phyloP scores from a whole-genome alignment of 2,797 vertebrate species.

The Anniella stebbinsi region DNA sequence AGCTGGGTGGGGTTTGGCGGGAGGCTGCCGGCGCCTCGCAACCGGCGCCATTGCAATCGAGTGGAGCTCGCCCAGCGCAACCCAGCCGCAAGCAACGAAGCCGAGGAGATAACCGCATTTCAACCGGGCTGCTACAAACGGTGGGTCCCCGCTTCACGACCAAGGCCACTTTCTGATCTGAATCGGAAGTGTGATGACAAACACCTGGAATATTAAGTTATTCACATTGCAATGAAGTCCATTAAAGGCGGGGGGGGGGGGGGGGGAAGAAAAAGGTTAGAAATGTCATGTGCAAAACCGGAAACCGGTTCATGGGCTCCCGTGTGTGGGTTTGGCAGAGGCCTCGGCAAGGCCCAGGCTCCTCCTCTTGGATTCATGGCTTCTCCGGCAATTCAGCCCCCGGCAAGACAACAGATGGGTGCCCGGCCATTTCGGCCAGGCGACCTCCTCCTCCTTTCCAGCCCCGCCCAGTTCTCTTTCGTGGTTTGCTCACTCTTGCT shows the following conservation, averaged over 20 bases:
- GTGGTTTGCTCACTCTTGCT: background rate
- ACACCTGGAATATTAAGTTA: conserved; percentile 57
- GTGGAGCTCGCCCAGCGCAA: background rate
- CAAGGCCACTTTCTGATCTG: background rate
- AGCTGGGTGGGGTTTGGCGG: background rate
- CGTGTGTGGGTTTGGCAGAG: background rate
- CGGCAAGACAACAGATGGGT: background rate
- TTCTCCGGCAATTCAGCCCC: background rate
- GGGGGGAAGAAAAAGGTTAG: conserved; percentile 28
- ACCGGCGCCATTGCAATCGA: accelerated
- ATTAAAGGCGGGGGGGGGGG: too few relatives aligned
- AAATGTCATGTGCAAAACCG: conserved; percentile 78
- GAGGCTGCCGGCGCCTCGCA: background rate
- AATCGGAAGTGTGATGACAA: conserved; percentile 26
- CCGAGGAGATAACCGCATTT: background rate
- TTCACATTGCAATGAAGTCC: conserved; percentile 83
- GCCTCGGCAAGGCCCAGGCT: background rate
- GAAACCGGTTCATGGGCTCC: conserved; percentile 39
- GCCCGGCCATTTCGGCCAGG: background rate
- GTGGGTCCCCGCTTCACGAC: background rate
- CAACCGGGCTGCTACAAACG: background rate
- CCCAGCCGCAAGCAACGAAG: background rate
- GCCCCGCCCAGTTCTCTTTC: accelerated
- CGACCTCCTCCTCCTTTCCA: background rate
- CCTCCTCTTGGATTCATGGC: background rate